Conservation (phyloP, 2,113 vertebrate species). For the Trinectes maculatus region DNA sequence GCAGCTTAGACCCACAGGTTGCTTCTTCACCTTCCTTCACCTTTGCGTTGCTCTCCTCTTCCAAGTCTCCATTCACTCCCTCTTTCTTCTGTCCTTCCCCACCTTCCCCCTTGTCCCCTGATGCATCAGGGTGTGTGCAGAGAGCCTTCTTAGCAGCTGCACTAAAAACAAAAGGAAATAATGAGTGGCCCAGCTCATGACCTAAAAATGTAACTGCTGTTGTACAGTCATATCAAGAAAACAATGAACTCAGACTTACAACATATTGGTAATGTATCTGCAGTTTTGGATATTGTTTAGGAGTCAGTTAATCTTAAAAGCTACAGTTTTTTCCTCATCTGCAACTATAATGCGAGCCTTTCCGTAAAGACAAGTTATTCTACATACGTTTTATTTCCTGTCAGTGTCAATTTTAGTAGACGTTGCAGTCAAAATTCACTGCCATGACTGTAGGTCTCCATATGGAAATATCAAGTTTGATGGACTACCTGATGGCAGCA, state of each 20-base stretch:
- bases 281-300: too few species aligned
- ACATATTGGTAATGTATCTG: too few species aligned
- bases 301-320: too few species aligned
- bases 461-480: background rate
- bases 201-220: too few species aligned
- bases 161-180: conserved; percentile 31
- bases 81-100: conserved; percentile 76
- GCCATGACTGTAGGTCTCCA: background rate
- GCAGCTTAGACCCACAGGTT: conserved; percentile 64
- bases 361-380: too few species aligned
- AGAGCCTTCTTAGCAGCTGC: conserved; percentile 63
- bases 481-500: conserved; percentile 63
- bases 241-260: too few species aligned
- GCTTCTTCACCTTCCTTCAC: conserved; percentile 67
- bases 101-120: conserved; percentile 40
- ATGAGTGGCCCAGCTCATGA: too few species aligned
- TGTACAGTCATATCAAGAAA: too few species aligned
- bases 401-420: background rate
- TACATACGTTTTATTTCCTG: too few species aligned
- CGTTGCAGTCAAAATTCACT: background rate
- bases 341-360: too few species aligned
- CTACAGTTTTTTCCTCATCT: too few species aligned
- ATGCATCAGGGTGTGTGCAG: conserved; percentile 51
- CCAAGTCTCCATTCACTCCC: conserved; percentile 89
- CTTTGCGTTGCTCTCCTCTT: conserved; percentile 79